Base-by-base conservation (phyloP, 2,797 vertebrate species). In the Neosilurus mollespiculum region DNA sequence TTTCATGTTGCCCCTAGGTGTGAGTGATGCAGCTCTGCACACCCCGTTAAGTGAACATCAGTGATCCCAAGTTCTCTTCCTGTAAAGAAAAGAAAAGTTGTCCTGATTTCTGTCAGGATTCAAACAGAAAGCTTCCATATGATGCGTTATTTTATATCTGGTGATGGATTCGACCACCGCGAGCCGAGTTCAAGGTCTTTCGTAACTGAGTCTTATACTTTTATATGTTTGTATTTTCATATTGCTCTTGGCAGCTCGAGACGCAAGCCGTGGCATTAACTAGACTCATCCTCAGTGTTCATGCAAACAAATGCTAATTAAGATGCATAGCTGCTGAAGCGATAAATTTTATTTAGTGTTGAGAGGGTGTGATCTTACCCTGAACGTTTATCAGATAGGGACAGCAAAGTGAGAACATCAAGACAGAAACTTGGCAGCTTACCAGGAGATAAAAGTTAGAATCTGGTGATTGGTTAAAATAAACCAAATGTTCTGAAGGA, bases 221-320 rank as follows among this genome's bases (percentile, higher is more conserved):
- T 30, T 30, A 30, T 30, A 30, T 30, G 30, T 30, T 30, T 30
- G 30, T 30, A 30, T 30, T 66, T 73, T 86, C 59, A 49, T 81
- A 26, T 84, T 84, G 73, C 73, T 81, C 79, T 75, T 86, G 85
- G 82, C 85, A 71, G 58, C 26, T 61, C 16, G 49, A 62, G 81
- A 62, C 11, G 14, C 49, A 30, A 18, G 12, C 7, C 61, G n/a
- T 49, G 34, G 37, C 62, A 30, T 70, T 79, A 18, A 64, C 61
- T 72, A 62, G 20, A 56, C 58, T 34, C 5, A 70, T 56, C 69
- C 70, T 66, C n/a, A 56, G 14, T 24, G 78, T 26, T 80, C 26
- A 72, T 10, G 18, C 64, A 34, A 75, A 66, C 51, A 72, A 84
- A 66, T 64, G n/a, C 61, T 80, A 80, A 80, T 80, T 65, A 66